phyloP scores from a whole-genome alignment of 2,113 vertebrate species.

The Piliocolobus tephrosceles region DNA sequence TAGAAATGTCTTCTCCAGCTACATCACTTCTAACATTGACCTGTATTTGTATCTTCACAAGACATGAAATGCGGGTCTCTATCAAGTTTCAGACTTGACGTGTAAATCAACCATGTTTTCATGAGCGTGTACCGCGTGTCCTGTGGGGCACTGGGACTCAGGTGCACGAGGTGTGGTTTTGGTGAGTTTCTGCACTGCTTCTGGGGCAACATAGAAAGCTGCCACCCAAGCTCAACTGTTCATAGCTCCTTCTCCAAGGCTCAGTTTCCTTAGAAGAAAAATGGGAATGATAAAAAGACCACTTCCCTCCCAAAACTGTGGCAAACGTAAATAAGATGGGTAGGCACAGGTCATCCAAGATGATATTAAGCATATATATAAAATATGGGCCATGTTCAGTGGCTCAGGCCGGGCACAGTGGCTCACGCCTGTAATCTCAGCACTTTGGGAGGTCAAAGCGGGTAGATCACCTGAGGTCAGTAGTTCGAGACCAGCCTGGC shows the following conservation, averaged over 20 bases:
- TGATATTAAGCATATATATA: not conserved
- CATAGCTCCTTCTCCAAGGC: not conserved
- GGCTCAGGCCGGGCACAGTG: no score
- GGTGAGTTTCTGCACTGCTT: not conserved
- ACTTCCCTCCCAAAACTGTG: not conserved
- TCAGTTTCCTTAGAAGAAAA: not conserved
- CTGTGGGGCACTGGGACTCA: fast-evolving
- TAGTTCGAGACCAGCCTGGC: no score
- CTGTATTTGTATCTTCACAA: not conserved
- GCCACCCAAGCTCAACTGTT: not conserved
- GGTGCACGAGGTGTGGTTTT: fast-evolving
- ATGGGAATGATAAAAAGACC: not conserved
- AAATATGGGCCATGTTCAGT: not conserved
- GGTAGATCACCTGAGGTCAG: no score
- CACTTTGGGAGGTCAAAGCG: no score
- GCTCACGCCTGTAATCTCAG: no score
- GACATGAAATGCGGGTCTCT: not conserved
- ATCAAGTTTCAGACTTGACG: not conserved
- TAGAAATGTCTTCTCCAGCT: not conserved
- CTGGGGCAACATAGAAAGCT: not conserved
- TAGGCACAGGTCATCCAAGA: not conserved
- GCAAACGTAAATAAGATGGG: not conserved
- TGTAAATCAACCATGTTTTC: not conserved
- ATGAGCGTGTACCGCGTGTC: fast-evolving
- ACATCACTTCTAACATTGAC: not conserved